Conservation (phyloP, 2,113 vertebrate species). For the Zosterops borbonicus region DNA sequence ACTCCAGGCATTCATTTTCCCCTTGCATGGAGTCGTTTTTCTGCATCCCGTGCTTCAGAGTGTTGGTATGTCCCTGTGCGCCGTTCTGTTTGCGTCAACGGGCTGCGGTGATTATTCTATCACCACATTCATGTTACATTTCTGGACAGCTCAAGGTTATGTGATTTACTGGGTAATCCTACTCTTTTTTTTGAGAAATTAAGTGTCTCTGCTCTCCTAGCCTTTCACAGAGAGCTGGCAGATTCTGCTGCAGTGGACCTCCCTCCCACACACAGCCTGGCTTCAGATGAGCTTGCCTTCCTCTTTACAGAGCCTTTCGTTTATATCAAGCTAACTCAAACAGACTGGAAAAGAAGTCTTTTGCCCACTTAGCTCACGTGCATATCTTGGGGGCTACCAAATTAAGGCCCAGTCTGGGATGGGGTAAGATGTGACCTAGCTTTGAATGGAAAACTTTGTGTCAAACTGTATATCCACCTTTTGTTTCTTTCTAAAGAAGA, state of each 20-base stretch:
- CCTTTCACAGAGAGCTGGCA: slow-evolving; percentile 2
- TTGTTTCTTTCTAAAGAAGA: background rate
- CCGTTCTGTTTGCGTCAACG: background rate
- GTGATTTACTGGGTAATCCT: slow-evolving; percentile 34
- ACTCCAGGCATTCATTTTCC: slow-evolving; percentile 44
- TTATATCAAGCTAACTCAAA: background rate
- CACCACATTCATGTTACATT: slow-evolving; percentile 34
- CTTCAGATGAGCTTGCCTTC: background rate
- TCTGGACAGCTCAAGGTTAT: slow-evolving; percentile 41
- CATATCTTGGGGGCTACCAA: fast-evolving
- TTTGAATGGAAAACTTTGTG: background rate
- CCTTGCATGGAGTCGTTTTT: background rate
- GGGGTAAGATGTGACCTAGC: background rate
- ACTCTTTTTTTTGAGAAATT: slow-evolving; percentile 25
- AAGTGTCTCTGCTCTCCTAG: slow-evolving; percentile 21
- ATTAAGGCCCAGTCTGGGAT: background rate
- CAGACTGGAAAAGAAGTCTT: background rate
- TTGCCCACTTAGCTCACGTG: background rate
- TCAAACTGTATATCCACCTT: background rate
- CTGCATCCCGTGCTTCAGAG: background rate
- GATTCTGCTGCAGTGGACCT: background rate
- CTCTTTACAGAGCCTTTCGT: background rate
- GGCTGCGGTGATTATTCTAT: slow-evolving; percentile 47
- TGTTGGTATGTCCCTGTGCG: background rate
- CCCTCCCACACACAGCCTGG: background rate